These are phyloP conservation scores for Florisuga fusca DNA, from an alignment of 2,797 vertebrate species.

Conservation along the genomic window DNA sequence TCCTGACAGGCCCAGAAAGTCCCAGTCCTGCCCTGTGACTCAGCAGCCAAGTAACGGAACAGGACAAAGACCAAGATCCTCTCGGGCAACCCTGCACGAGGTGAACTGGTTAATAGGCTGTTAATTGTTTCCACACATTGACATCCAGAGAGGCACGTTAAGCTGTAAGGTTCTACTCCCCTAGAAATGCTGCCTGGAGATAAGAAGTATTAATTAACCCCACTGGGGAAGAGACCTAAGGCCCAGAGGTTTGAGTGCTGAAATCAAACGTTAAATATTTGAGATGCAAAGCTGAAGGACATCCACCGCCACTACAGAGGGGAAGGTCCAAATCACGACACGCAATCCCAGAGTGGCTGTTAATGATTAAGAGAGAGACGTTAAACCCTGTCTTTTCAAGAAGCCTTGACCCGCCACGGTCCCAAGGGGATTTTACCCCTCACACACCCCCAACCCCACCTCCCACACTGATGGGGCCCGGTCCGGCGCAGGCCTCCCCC, in stretches of 20 bases:
- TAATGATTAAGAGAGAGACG: constrained; percentile 35
- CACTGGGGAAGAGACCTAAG: fast-evolving
- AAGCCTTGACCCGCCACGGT: background rate
- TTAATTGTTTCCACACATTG: too few relatives aligned
- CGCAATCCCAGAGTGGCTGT: background rate
- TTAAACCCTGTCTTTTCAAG: background rate
- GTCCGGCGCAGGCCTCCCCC: too few relatives aligned
- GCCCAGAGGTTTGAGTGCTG: fast-evolving
- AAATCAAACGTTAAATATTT: background rate
- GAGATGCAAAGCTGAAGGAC: constrained; percentile 10
- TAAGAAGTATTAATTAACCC: fast-evolving
- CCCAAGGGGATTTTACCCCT: too few relatives aligned
- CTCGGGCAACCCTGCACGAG: background rate
- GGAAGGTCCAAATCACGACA: constrained; percentile 17
- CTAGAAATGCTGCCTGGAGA: fast-evolving
- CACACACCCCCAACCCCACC: too few relatives aligned
- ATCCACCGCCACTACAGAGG: background rate
- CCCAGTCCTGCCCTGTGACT: constrained; percentile 42
- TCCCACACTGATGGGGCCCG: background rate
- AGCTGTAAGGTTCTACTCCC: fast-evolving
- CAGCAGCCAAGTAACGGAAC: constrained; percentile 55
- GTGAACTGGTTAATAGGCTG: fast-evolving
- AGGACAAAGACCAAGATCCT: background rate
- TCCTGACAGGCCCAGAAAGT: constrained; percentile 30
- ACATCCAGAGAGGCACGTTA: fast-evolving